These are phyloP conservation scores for Trematocara zebra DNA, from an alignment of 2,113 vertebrate species.

Conservation along the genomic window DNA sequence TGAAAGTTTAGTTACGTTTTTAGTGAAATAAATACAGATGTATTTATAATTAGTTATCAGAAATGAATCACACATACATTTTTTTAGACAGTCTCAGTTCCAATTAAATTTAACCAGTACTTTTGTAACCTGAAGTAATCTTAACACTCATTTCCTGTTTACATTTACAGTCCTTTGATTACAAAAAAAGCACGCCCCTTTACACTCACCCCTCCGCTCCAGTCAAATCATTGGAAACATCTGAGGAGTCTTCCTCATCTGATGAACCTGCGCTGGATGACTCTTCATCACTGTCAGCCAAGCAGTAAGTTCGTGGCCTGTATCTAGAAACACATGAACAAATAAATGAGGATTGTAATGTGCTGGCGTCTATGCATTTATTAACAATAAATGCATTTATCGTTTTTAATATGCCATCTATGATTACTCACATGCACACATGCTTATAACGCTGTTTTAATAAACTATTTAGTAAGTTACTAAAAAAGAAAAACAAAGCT, in stretches of 20 bases:
- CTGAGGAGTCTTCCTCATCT: constrained; percentile 88
- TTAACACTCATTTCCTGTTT: accelerated
- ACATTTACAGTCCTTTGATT: not conserved
- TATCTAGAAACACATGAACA: constrained; percentile 28
- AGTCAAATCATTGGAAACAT: constrained; percentile 74
- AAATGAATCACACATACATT: accelerated
- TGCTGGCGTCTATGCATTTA: not conserved
- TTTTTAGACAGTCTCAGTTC: not conserved
- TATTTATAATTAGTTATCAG: not conserved
- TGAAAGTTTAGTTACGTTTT: not conserved
- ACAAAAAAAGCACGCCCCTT: not conserved
- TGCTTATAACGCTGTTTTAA: not conserved
- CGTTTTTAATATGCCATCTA: accelerated
- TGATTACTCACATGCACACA: not conserved
- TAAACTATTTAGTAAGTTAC: not conserved
- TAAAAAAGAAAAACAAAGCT: not conserved
- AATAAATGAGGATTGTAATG: accelerated
- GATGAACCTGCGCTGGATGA: constrained; percentile 97
- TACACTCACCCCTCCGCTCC: constrained; percentile 85
- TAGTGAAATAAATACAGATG: not conserved
- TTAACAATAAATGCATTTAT: not conserved
- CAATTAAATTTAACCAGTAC: accelerated
- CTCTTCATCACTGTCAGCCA: constrained; percentile 96
- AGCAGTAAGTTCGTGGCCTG: constrained; percentile 89
- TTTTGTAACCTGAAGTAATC: not conserved